phyloP scores from a whole-genome alignment of 2,113 vertebrate species.

The Ctenodactylus gundi region DNA sequence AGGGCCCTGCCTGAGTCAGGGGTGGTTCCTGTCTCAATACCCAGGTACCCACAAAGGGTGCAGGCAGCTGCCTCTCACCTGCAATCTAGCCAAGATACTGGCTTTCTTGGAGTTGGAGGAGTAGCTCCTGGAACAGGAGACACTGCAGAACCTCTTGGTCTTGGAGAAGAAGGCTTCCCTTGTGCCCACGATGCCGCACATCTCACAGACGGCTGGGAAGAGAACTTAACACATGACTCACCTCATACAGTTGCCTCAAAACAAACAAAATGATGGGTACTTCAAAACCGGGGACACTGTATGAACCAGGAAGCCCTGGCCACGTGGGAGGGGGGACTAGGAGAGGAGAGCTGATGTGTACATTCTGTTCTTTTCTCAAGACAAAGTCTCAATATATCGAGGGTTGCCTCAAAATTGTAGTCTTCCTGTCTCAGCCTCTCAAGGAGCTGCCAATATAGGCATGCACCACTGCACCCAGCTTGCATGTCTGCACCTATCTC shows the following conservation, averaged over 20 bases:
- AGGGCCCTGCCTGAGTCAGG: neutral
- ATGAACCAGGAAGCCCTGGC: neutral
- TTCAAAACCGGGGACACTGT: neutral
- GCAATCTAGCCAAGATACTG: slow-evolving; percentile 91
- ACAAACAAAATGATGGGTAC: neutral
- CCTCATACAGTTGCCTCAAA: rapidly evolving
- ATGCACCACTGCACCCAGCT: too few relatives aligned
- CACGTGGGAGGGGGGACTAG: neutral
- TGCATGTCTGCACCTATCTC: neutral
- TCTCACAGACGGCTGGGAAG: slow-evolving; percentile 92
- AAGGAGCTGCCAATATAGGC: neutral
- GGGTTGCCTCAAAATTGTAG: neutral
- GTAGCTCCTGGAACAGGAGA: slow-evolving; percentile 94
- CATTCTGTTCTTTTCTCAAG: neutral
- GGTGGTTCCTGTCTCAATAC: neutral
- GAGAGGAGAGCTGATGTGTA: rapidly evolving
- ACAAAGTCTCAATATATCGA: neutral
- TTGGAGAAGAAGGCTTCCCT: slow-evolving; percentile 93
- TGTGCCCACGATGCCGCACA: slow-evolving; percentile 92
- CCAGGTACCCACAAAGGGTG: neutral
- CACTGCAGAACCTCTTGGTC: slow-evolving; percentile 96
- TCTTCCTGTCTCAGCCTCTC: neutral
- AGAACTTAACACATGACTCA: neutral
- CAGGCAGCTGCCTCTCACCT: slow-evolving; percentile 84
- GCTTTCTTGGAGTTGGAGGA: slow-evolving; percentile 97